Evolutionary conservation across 2,888 invertebrate species (phyloP).

Genomic region (Drosophila dives): DNA sequence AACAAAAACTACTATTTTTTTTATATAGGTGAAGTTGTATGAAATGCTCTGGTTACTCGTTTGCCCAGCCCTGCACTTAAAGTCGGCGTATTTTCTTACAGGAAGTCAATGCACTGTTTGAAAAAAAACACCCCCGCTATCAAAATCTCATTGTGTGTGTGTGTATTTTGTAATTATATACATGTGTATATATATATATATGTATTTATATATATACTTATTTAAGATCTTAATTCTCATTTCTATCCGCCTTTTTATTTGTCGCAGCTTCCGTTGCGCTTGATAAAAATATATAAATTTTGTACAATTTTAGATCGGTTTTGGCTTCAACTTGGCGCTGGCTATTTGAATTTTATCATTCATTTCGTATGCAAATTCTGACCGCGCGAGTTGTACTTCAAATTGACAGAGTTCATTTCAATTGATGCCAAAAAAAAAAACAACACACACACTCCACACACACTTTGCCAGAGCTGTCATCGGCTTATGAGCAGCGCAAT

Average conservation of each 20-base stretch:
- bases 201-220: not conserved
- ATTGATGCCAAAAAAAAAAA: conserved; percentile 62
- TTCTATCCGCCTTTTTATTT: conserved; percentile 15
- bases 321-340: not conserved
- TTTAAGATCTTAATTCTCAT: conserved; percentile 19
- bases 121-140: not conserved
- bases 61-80: conserved; percentile 20
- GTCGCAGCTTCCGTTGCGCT: conserved; percentile 48
- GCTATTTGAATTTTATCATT: conserved; percentile 10
- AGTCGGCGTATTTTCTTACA: conserved; percentile 39
- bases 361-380: conserved; percentile 50
- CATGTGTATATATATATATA: conserved; percentile 6
- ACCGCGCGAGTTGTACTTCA: conserved; percentile 34
- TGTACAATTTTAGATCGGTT: conserved; percentile 4
- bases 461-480: not conserved
- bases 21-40: conserved; percentile 67
- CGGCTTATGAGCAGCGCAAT: conserved; percentile 29
- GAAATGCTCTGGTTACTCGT: conserved; percentile 32
- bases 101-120: conserved; percentile 66
- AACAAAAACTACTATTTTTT: conserved; percentile 10
- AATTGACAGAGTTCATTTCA: conserved; percentile 72
- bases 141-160: conserved; percentile 9
- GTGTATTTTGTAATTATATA: conserved; percentile 64
- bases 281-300: conserved; percentile 29
- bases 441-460: not conserved